A percentile compares a stretch with the other conserved stretches of the same genome.
Evolutionary conservation across 2,113 vertebrate genomes (phyloP).

Genomic region (Phocoena phocoena): DNA sequence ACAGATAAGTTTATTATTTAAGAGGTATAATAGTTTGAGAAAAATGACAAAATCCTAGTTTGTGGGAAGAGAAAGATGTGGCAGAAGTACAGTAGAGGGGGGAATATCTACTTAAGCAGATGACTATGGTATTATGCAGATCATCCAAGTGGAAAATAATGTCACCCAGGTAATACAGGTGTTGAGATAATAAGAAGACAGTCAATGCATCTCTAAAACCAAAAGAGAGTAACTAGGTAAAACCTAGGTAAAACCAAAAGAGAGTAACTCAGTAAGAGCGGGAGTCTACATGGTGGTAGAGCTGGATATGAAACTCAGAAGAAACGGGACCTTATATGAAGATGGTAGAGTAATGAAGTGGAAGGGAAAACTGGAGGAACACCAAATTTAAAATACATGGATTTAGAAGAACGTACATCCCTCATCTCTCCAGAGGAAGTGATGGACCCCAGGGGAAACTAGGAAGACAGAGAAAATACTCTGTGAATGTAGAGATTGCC

Average conservation of each 20-base stretch:
- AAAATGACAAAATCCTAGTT: background rate
- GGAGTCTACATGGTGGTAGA: fast-evolving
- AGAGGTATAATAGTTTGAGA: background rate
- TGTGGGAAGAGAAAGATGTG: background rate
- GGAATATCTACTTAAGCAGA: background rate
- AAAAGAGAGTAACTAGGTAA: background rate
- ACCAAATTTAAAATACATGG: background rate
- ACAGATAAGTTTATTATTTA: background rate
- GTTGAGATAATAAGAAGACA: background rate
- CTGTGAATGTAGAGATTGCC: background rate
- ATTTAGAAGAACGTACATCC: background rate
- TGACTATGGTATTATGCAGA: background rate
- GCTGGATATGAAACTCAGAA: fast-evolving
- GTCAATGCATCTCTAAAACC: background rate
- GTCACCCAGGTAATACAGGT: background rate
- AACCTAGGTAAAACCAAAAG: background rate
- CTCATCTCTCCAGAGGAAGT: background rate
- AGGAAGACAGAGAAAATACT: background rate
- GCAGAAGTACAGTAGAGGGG: background rate
- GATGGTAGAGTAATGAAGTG: background rate
- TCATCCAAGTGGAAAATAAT: background rate
- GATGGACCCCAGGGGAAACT: background rate
- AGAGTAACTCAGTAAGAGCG: background rate
- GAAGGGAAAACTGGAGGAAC: background rate
- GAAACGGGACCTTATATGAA: background rate